Conservation (phyloP, 2,797 vertebrate species). For the Clarias laeviceps region DNA sequence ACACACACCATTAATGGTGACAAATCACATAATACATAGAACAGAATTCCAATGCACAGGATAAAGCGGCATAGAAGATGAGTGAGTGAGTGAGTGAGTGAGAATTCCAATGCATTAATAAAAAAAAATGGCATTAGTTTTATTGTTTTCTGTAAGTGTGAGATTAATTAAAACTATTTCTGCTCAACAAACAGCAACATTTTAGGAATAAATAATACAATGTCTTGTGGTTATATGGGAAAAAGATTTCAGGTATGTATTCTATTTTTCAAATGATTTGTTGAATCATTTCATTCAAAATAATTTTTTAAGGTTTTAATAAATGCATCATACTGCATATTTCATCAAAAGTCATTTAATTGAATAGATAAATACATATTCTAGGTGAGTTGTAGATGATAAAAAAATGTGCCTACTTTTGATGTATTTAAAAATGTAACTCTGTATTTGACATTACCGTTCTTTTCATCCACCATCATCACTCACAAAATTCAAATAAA, state of each 20-base stretch:
- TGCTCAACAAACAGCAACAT: not conserved
- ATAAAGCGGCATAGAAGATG: too few species aligned
- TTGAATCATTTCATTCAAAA: not conserved
- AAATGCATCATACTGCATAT: not conserved
- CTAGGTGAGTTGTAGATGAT: not conserved
- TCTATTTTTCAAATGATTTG: not conserved
- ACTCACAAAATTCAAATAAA: conserved; percentile 9
- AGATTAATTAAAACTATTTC: not conserved
- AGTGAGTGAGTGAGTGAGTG: too few species aligned
- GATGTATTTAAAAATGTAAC: not conserved
- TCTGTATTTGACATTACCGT: not conserved
- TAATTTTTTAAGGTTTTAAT: not conserved
- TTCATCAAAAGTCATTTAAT: not conserved
- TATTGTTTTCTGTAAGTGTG: not conserved
- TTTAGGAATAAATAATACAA: not conserved
- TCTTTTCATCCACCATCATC: not conserved
- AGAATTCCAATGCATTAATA: not conserved
- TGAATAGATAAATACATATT: not conserved
- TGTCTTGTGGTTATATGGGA: too few species aligned
- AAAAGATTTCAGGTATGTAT: not conserved
- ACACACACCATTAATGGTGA: not conserved
- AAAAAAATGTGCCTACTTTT: not conserved
- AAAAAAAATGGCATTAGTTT: not conserved
- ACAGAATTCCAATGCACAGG: not conserved
- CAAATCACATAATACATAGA: not conserved